phyloP scores from a whole-genome alignment of 2,888 invertebrate genomes.

The Caenorhabditis wallacei region DNA sequence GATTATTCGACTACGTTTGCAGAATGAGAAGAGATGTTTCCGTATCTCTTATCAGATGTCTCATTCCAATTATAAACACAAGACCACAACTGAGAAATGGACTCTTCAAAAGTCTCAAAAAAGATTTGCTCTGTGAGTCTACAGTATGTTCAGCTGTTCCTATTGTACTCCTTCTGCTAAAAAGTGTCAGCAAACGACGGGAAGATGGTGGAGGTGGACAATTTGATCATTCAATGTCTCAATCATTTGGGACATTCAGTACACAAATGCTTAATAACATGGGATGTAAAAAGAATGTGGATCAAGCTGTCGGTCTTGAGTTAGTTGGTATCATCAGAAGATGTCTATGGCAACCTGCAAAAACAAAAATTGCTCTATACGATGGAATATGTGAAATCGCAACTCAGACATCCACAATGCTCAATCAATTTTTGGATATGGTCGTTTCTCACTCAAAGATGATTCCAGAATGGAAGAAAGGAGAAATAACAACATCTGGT shows the following conservation, averaged over 20 bases:
- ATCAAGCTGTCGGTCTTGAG: constrained; percentile 67
- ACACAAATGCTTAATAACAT: constrained; percentile 63
- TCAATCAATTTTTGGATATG: constrained; percentile 68
- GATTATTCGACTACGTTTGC: constrained; percentile 71
- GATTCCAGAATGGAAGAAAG: constrained; percentile 60
- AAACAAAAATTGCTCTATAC: constrained; percentile 65
- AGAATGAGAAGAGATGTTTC: constrained; percentile 72
- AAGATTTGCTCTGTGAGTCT: constrained; percentile 61
- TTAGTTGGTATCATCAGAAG: constrained; percentile 66
- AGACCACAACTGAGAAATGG: constrained; percentile 68
- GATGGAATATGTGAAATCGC: constrained; percentile 67
- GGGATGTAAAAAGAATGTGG: constrained; percentile 63
- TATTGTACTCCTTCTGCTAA: constrained; percentile 64
- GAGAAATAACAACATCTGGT: constrained; percentile 45
- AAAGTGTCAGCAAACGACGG: constrained; percentile 65
- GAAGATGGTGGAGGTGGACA: constrained; percentile 62
- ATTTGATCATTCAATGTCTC: constrained; percentile 67
- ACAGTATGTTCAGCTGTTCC: constrained; percentile 69
- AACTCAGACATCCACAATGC: constrained; percentile 59
- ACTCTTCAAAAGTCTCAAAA: constrained; percentile 73
- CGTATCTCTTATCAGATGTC: constrained; percentile 74
- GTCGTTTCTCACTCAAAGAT: constrained; percentile 57
- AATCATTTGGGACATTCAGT: constrained; percentile 71
- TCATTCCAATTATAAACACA: constrained; percentile 77
- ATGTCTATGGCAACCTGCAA: constrained; percentile 64